phyloP scores from a whole-genome alignment of 2,797 vertebrate species.

The Odontamblyopus lacepedii region DNA sequence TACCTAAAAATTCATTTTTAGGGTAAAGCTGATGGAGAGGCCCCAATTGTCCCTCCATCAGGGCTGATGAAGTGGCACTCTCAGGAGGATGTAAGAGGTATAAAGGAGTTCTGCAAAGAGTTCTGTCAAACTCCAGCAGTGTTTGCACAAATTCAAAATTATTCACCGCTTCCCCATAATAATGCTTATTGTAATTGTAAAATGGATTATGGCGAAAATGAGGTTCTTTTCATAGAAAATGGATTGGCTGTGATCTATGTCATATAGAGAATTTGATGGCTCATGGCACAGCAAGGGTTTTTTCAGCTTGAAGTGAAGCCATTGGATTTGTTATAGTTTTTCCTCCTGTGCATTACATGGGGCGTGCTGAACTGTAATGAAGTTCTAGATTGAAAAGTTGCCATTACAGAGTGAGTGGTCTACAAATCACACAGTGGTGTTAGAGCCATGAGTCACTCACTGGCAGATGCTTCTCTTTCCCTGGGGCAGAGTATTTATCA shows the following conservation, averaged over 20 bases:
- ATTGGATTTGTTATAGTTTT: not conserved
- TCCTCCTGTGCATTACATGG: not conserved
- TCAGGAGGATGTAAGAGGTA: constrained; percentile 10
- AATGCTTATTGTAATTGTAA: not conserved
- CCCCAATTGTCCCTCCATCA: constrained; percentile 10
- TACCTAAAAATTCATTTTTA: too few species aligned
- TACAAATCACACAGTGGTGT: not conserved
- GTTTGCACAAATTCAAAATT: not conserved
- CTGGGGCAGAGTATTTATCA: not conserved
- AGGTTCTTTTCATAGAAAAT: not conserved
- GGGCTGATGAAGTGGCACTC: constrained; percentile 24
- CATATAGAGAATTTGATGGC: not conserved
- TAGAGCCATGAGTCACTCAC: not conserved
- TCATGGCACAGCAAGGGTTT: not conserved
- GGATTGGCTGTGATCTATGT: not conserved
- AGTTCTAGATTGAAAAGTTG: constrained; percentile 2
- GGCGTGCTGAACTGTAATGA: not conserved
- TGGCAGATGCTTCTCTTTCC: constrained; percentile 2
- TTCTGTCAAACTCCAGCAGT: constrained; percentile 6
- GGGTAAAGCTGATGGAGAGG: constrained; percentile 1
- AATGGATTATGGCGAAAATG: not conserved
- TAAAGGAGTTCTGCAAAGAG: constrained; percentile 18
- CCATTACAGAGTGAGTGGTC: not conserved
- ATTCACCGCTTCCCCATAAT: not conserved
- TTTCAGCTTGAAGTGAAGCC: not conserved